phyloP scores from a whole-genome alignment of 2,113 vertebrate genomes.

The Hippocampus zosterae region DNA sequence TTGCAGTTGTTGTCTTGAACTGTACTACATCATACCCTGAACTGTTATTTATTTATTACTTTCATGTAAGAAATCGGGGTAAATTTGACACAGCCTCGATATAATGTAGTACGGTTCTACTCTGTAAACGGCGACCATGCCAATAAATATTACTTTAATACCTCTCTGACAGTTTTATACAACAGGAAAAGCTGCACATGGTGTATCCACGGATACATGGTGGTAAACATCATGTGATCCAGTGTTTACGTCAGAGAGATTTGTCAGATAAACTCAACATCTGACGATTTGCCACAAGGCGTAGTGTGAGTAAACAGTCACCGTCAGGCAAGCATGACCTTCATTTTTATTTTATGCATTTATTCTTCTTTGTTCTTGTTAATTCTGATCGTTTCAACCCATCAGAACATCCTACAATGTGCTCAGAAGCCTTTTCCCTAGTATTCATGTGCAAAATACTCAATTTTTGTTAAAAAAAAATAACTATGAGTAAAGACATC shows the following conservation, averaged over 20 bases:
- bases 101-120: too few relatives aligned
- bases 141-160: too few relatives aligned
- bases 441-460: conserved; percentile 21
- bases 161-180: too few relatives aligned
- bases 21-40: too few relatives aligned
- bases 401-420: conserved; percentile 19
- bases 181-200: too few relatives aligned
- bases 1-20: too few relatives aligned
- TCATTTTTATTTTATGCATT: conserved; percentile 8
- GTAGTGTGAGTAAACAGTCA: conserved; percentile 22
- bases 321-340: conserved; percentile 35
- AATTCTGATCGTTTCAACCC: conserved; percentile 7
- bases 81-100: too few relatives aligned
- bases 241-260: conserved; percentile 8
- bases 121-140: too few relatives aligned
- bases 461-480: conserved; percentile 11
- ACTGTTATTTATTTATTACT: too few relatives aligned
- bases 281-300: conserved; percentile 31
- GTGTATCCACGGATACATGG: too few relatives aligned
- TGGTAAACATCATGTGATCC: too few relatives aligned
- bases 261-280: conserved; percentile 33
- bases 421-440: conserved; percentile 10
- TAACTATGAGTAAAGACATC: conserved; percentile 6
- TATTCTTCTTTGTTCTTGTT: conserved; percentile 10
- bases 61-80: too few relatives aligned